phyloP scores from a whole-genome alignment of 2,797 vertebrate genomes.

The Scomberomorus guttatus region DNA sequence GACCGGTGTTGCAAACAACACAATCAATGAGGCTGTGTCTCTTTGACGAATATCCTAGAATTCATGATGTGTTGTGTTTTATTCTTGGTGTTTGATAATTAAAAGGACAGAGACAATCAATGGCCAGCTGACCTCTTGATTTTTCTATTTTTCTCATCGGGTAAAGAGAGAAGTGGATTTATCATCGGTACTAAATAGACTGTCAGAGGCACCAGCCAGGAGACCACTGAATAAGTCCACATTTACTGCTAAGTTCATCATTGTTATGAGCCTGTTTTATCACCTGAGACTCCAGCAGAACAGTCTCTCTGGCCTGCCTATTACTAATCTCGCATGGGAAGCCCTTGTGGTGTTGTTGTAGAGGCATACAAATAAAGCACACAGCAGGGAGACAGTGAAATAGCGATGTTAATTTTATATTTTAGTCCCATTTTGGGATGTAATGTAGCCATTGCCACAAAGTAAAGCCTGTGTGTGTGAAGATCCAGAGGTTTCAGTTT shows the following conservation, averaged over 20 bases:
- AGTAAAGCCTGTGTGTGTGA: conserved; percentile 7
- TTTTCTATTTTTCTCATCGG: neutral
- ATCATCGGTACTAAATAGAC: conserved; percentile 19
- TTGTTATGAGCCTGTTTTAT: conserved; percentile 51
- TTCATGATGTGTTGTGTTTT: conserved; percentile 8
- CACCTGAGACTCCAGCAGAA: conserved; percentile 34
- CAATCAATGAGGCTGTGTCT: conserved; percentile 21
- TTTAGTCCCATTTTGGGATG: neutral
- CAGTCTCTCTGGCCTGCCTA: conserved; percentile 12
- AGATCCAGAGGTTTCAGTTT: conserved; percentile 1
- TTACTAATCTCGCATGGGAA: conserved; percentile 21
- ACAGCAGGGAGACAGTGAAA: conserved; percentile 10
- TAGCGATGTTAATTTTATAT: conserved; percentile 9
- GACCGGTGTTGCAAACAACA: conserved; percentile 11
- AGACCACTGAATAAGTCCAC: neutral
- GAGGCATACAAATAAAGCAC: conserved; percentile 22
- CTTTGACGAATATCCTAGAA: conserved; percentile 35
- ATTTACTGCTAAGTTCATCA: conserved; percentile 32
- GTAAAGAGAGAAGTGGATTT: conserved; percentile 8
- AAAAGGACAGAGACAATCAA: neutral
- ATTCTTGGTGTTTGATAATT: conserved; percentile 1
- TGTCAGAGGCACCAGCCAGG: conserved; percentile 11
- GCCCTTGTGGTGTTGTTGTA: conserved; percentile 23
- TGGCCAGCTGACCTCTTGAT: neutral
- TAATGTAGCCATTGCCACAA: neutral